These are phyloP conservation scores for Eutrigla gurnardus DNA, from an alignment of 2,797 vertebrate species.

Conservation along the genomic window DNA sequence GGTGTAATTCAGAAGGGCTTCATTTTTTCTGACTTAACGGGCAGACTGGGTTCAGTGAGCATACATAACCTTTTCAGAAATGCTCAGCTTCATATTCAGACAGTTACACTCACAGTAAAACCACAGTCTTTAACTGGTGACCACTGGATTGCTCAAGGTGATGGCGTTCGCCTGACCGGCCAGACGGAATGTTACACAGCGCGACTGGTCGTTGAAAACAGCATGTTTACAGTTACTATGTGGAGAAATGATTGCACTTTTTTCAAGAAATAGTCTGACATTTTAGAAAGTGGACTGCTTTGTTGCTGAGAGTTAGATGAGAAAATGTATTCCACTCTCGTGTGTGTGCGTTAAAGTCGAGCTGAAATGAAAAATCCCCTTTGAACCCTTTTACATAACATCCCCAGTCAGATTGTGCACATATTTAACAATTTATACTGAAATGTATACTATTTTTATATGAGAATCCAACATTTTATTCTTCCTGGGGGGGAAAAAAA, in stretches of 20 bases:
- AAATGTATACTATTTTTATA: too few relatives aligned
- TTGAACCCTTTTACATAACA: too few relatives aligned
- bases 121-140: constrained; percentile 23
- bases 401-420: too few relatives aligned
- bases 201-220: too few relatives aligned
- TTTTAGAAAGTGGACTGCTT: not conserved
- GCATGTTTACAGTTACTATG: too few relatives aligned
- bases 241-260: not conserved
- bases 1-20: constrained; percentile 40
- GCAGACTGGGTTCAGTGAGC: constrained; percentile 45
- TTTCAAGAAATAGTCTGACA: not conserved
- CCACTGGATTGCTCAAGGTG: constrained; percentile 13
- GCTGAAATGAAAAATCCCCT: too few relatives aligned
- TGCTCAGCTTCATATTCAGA: constrained; percentile 40
- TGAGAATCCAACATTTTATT: too few relatives aligned
- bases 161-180: not conserved
- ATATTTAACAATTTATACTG: too few relatives aligned
- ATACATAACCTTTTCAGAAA: constrained; percentile 54
- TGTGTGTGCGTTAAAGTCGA: not conserved
- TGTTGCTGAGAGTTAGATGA: not conserved
- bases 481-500: too few relatives aligned
- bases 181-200: too few relatives aligned
- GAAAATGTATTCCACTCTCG: not conserved
- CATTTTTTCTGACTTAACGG: constrained; percentile 43
- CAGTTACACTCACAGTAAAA: constrained; percentile 9